These are phyloP conservation scores for Pomacea maculata DNA, from an alignment of 1,140 invertebrate species.

Conservation along the genomic window DNA sequence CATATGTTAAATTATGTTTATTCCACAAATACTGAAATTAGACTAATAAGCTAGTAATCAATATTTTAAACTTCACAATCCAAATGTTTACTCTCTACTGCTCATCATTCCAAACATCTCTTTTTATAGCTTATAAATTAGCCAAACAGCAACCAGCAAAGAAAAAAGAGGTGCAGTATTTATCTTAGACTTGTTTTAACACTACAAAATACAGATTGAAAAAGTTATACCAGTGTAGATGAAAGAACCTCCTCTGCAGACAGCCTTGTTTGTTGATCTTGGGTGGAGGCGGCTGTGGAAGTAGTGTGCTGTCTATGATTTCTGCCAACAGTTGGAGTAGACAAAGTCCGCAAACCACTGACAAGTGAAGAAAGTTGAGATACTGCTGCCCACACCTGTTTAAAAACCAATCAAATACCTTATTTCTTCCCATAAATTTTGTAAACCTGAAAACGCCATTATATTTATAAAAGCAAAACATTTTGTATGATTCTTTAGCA, in stretches of 20 bases:
- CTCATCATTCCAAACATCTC: too few species aligned
- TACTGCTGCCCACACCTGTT: conserved; percentile 34
- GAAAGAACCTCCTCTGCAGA: conserved; percentile 13
- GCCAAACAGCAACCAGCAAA: too few species aligned
- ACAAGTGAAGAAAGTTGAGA: conserved; percentile 33
- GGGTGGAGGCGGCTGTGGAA: not conserved
- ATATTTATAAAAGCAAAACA: not conserved
- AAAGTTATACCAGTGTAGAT: conserved; percentile 7
- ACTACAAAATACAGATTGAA: not conserved
- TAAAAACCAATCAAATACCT: not conserved
- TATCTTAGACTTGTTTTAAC: too few species aligned
- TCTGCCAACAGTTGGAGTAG: not conserved
- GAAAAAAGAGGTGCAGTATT: too few species aligned
- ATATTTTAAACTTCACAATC: too few species aligned
- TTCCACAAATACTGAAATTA: not conserved
- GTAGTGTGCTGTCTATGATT: not conserved
- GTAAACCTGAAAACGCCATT: too few species aligned
- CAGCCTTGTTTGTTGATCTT: conserved; percentile 7
- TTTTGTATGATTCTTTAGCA: not conserved
- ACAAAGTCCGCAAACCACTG: conserved; percentile 15
- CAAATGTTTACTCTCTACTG: too few species aligned
- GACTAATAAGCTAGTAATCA: too few species aligned
- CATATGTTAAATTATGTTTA: not conserved
- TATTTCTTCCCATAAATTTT: not conserved
- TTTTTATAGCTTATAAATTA: too few species aligned